Percentiles rank a stretch among this genome's conserved stretches.
Conservation (phyloP, 2,797 vertebrate species). For the Characodon lateralis region DNA sequence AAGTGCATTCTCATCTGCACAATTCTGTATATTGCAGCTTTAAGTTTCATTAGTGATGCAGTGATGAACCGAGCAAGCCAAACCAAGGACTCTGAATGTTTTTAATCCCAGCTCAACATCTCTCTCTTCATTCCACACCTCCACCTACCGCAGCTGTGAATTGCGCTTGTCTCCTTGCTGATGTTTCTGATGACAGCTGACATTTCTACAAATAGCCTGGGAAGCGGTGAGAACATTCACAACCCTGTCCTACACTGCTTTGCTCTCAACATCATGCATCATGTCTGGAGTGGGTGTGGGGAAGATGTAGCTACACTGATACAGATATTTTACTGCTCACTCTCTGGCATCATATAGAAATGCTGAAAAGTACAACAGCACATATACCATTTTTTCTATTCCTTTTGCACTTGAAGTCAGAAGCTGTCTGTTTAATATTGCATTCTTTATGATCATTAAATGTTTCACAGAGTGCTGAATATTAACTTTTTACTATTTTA, state of each 20-base stretch:
- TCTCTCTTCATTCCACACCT: conserved; percentile 57
- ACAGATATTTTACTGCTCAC: conserved; percentile 29
- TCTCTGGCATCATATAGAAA: conserved; percentile 18
- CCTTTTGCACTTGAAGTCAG: background rate
- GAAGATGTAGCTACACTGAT: conserved; percentile 36
- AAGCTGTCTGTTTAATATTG: background rate
- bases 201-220: conserved; percentile 74
- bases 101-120: conserved; percentile 10
- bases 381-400: conserved; percentile 3
- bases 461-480: background rate
- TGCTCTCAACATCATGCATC: conserved; percentile 51
- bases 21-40: conserved; percentile 16
- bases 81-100: conserved; percentile 8
- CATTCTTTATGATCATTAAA: conserved; percentile 4
- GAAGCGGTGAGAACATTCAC: conserved; percentile 75
- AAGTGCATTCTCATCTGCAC: background rate
- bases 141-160: conserved; percentile 69
- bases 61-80: conserved; percentile 18
- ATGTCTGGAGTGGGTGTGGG: conserved; percentile 41
- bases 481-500: background rate
- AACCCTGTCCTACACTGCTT: conserved; percentile 62
- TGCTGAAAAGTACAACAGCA: conserved; percentile 2
- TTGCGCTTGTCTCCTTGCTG: conserved; percentile 64
- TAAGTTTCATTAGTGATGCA: conserved; percentile 25
- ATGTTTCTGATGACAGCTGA: conserved; percentile 76